phyloP scores from a whole-genome alignment of 2,797 vertebrate genomes.

The Urocyon cinereoargenteus region DNA sequence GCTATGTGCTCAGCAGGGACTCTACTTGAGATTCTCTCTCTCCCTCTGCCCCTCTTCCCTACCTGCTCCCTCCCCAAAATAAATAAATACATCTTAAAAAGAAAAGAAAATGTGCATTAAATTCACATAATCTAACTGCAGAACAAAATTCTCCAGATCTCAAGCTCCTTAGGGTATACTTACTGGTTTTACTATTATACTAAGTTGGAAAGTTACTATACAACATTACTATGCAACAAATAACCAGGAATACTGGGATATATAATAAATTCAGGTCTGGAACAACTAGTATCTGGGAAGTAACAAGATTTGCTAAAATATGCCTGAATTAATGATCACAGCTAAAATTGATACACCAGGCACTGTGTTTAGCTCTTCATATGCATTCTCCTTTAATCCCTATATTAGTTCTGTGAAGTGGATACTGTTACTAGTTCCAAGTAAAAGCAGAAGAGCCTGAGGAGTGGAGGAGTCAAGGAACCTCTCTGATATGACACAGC shows the following conservation, averaged over 20 bases:
- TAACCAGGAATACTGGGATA: not conserved
- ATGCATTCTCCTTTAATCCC: not conserved
- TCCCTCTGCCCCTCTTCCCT: not conserved
- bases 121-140: not conserved
- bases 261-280: not conserved
- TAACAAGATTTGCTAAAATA: not conserved
- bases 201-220: not conserved
- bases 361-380: not conserved
- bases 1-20: not conserved
- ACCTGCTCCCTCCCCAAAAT: not conserved
- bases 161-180: not conserved
- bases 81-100: not conserved
- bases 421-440: not conserved
- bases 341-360: not conserved
- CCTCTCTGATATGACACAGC: slow-evolving; percentile 52
- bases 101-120: not conserved
- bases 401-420: not conserved
- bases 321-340: not conserved
- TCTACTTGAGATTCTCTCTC: not conserved
- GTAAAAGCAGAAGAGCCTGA: slow-evolving; percentile 23
- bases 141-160: not conserved
- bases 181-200: not conserved
- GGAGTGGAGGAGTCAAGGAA: not conserved
- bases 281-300: not conserved
- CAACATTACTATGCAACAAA: not conserved